Evolutionary conservation across 2,888 invertebrate species (phyloP).

Genomic region (Villa cingulata): DNA sequence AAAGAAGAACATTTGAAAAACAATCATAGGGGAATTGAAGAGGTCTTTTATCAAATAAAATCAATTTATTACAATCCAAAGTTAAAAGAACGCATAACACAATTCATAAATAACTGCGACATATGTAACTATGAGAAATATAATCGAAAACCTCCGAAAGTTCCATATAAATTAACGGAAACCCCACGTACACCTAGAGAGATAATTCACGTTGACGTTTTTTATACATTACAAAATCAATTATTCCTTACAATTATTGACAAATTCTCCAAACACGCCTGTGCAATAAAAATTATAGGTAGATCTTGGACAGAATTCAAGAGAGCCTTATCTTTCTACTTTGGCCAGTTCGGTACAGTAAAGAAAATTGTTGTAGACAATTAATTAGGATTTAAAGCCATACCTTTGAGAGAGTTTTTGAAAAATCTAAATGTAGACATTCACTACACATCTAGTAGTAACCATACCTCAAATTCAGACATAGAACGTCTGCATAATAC

Average conservation of each 20-base stretch:
- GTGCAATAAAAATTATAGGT: slow-evolving; percentile 13
- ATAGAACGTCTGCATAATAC: background rate
- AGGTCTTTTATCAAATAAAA: slow-evolving; percentile 13
- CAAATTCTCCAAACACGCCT: slow-evolving; percentile 17
- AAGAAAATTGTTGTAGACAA: slow-evolving; percentile 13
- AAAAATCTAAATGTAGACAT: background rate
- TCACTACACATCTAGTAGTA: slow-evolving; percentile 1
- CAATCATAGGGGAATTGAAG: too few species aligned
- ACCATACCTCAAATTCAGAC: background rate
- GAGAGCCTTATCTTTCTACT: slow-evolving; percentile 10
- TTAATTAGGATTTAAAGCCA: slow-evolving; percentile 15
- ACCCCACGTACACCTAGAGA: slow-evolving; percentile 17
- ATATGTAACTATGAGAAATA: slow-evolving; percentile 12
- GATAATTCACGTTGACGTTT: slow-evolving; percentile 18
- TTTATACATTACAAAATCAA: slow-evolving; percentile 11
- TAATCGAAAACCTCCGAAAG: slow-evolving; percentile 12
- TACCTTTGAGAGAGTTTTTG: slow-evolving; percentile 1
- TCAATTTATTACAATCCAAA: slow-evolving; percentile 12
- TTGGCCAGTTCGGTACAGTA: slow-evolving; percentile 10
- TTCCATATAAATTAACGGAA: slow-evolving; percentile 8
- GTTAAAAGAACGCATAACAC: slow-evolving; percentile 2
- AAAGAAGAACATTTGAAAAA: slow-evolving; percentile 11
- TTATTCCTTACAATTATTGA: slow-evolving; percentile 17
- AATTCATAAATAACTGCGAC: background rate
- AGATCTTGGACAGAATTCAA: slow-evolving; percentile 10